Base-by-base conservation (phyloP, 1,140 invertebrate genomes). In the Calephelis nemesis region DNA sequence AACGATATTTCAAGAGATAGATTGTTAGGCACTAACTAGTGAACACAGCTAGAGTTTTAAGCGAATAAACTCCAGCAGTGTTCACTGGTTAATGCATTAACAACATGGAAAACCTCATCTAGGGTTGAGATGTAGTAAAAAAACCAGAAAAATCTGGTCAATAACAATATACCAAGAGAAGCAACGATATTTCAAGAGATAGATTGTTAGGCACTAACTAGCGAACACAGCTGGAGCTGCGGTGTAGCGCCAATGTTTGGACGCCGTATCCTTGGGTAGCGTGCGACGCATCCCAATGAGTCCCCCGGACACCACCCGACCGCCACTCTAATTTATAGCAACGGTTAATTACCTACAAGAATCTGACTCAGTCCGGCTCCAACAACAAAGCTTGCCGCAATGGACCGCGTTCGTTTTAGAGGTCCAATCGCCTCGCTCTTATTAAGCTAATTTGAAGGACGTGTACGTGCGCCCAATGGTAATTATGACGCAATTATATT, bases 261-360 rank as follows among this genome's bases (percentile, higher is more conserved):
- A 74, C 75, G 75, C 75, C 79, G 81, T 82, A 82, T 82, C 81
- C 77, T 82, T 75, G 78, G 79, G 71, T 69, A 71, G 62, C 81
- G 83, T 84, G 85, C 76, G 62, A 71, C 72, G 85, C 81, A 84
- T 86, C 83, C 65, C 80, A 87, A 90, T 90, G 79, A 85, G 79
- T 65, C 73, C 72, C 74, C 49, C 64, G 74, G 75, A 81, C 79
- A 70, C 69, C 70, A 67, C 67, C 74, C 76, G 58, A 71, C 69
- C 64, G 13, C 50, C 62, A 71, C 75, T 79, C 79, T 88, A 87
- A 89, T 91, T 91, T 89, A 89, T 88, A 81, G 78, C 83, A 76
- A 75, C 77, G 74, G 80, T 83, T 87, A 87, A 88, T 88, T 87
- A 87, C 83, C 79, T 82, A 82, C 82, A 89, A 83, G 82, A 85